Percentiles rank a stretch among this genome's conserved stretches.
Evolutionary conservation across 2,113 vertebrate species (phyloP).

Genomic region (Dipodomys stephensi): DNA sequence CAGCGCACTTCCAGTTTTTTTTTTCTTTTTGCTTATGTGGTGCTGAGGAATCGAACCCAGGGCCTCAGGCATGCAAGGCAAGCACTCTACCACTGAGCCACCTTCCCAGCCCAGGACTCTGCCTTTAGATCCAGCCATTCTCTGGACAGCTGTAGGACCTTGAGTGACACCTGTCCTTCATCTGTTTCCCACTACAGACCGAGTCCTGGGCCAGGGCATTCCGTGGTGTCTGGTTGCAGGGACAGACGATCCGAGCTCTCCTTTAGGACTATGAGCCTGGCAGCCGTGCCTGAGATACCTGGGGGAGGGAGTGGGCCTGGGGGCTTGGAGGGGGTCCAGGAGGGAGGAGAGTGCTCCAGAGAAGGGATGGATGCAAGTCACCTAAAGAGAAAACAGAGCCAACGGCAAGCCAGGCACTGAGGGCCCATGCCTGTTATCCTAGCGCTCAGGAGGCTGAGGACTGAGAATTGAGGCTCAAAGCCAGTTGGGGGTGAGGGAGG

Average conservation of each 20-base stretch:
- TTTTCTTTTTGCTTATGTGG: no score
- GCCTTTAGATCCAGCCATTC: not conserved
- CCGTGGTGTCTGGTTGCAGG: no score
- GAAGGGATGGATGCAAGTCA: accelerated
- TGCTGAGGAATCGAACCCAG: no score
- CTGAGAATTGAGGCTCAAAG: no score
- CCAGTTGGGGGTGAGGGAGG: no score
- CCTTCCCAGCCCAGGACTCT: no score
- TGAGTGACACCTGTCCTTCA: not conserved
- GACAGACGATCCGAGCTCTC: not conserved
- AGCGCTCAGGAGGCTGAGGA: no score
- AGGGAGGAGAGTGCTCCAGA: not conserved
- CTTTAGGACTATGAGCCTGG: not conserved
- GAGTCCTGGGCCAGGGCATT: no score
- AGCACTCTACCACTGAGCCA: no score
- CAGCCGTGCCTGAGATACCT: accelerated
- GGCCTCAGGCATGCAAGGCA: no score
- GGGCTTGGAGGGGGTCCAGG: not conserved
- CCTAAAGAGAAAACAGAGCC: not conserved
- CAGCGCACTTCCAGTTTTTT: no score
- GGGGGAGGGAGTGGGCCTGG: accelerated
- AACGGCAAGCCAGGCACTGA: not conserved
- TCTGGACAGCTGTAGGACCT: accelerated
- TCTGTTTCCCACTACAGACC: not conserved
- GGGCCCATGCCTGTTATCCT: no score